Percentiles rank a stretch among this genome's conserved stretches.
Evolutionary conservation across 2,113 vertebrate species (phyloP).

Genomic region (Petaurus breviceps): DNA sequence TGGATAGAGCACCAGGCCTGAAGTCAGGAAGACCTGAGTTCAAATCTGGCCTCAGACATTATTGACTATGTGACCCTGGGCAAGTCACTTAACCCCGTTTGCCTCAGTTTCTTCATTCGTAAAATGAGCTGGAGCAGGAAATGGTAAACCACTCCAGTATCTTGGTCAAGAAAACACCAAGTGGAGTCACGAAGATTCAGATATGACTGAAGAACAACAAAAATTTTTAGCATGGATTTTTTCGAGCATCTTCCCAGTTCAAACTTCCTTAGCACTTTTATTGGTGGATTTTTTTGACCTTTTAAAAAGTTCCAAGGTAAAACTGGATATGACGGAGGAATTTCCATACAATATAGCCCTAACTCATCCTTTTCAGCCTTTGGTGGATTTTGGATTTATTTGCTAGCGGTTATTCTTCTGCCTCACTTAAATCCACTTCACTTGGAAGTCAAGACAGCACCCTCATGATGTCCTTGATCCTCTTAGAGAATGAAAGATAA

Average conservation of each 20-base stretch:
- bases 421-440: background rate
- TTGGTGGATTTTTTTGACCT: background rate
- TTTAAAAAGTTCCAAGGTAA: background rate
- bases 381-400: background rate
- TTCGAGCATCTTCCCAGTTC: background rate
- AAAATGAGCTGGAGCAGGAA: background rate
- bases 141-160: background rate
- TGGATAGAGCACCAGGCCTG: background rate
- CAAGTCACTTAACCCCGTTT: background rate
- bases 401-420: background rate
- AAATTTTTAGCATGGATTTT: background rate
- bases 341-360: background rate
- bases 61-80: background rate
- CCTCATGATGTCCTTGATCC: background rate
- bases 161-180: background rate
- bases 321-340: background rate
- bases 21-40: background rate
- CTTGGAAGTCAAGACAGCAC: background rate
- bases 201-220: background rate
- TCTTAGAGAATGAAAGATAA: background rate
- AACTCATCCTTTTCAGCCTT: background rate
- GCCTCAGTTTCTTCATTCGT: background rate
- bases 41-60: background rate
- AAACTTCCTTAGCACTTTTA: no score
- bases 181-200: background rate